Conservation (phyloP, 2,797 vertebrate species). For the Phylloscopus collybita region DNA sequence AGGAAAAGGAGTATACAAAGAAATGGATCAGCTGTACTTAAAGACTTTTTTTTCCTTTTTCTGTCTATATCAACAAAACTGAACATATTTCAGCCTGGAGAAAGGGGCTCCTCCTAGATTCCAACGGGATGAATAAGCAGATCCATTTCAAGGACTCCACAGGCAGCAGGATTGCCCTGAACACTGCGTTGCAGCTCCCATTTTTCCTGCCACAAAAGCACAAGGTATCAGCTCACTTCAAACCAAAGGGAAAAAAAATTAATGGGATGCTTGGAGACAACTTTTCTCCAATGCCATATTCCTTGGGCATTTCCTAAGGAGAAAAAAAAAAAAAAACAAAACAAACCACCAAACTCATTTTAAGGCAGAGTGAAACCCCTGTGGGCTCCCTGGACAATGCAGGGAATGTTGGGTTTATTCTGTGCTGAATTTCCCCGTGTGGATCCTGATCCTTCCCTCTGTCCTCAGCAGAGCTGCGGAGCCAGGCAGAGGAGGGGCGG, state of each 20-base stretch:
- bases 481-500: not conserved
- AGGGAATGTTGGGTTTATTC: conserved; percentile 30
- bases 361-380: conserved; percentile 18
- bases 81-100: not conserved
- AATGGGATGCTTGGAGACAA: conserved; percentile 34
- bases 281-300: not conserved
- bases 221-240: not conserved
- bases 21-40: not conserved
- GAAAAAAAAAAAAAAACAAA: not conserved
- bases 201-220: conserved; percentile 35
- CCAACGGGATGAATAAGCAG: conserved; percentile 16
- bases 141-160: conserved; percentile 11
- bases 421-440: conserved; percentile 31
- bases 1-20: not conserved
- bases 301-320: conserved; percentile 9
- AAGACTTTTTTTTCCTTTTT: not conserved
- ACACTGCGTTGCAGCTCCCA: not conserved
- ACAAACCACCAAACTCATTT: not conserved
- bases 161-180: not conserved
- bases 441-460: not conserved
- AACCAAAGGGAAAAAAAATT: not conserved
- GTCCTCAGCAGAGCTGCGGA: conserved; percentile 11
- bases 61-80: not conserved
- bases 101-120: not conserved
- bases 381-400: conserved; percentile 40